Evolutionary conservation across 2,113 vertebrate genomes (phyloP), one percentile per base, ranked within the genome.

Genomic region (Danio rerio): DNA sequence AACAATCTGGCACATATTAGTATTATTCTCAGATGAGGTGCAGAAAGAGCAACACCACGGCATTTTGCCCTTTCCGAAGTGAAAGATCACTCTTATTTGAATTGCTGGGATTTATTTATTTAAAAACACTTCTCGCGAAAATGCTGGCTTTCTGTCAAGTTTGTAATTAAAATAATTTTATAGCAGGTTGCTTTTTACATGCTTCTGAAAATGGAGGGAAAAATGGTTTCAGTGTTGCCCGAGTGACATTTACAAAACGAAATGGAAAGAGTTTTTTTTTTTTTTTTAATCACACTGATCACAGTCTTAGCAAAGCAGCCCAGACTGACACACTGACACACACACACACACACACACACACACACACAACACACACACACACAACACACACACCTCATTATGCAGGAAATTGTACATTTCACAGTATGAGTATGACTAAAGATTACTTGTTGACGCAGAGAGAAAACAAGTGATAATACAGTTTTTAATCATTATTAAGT

Each of bases 81-180:
- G 59, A 80, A 87, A 89, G 52, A 86, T 89, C 74, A 83, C 78
- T 11, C 81, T 83, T 61, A 86, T 84, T 85, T 83, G 16, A 83
- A 88, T 83, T 80, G 78, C 15, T 55, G 9, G 50, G 21, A 8
- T 80, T 74, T 85, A 81, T 87, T 87, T 83, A 81, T 87, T 89
- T 85, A 74, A 84, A 88, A 82, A 83, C 59, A 74, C 65, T 68
- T 56, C 69, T 62, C 9, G 5, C 78, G 56, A 77, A 86, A 85
- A 83, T 58, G 72, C 66, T 62, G 69, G 80, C 80, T 86, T 86
- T 90, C 86, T 72, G 77, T 87, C 77, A 85, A 73, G 71, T 87
- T 87, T 74, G 80, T 86, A 87, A 84, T 92, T 90, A 90, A 78
- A 90, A 88, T 81, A 82, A 86, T 90, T 91, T 87, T 86, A 83